A percentile compares a stretch with the other conserved stretches of the same genome.
phyloP scores from a whole-genome alignment of 2,113 vertebrate genomes.

The Oncorhynchus keta region DNA sequence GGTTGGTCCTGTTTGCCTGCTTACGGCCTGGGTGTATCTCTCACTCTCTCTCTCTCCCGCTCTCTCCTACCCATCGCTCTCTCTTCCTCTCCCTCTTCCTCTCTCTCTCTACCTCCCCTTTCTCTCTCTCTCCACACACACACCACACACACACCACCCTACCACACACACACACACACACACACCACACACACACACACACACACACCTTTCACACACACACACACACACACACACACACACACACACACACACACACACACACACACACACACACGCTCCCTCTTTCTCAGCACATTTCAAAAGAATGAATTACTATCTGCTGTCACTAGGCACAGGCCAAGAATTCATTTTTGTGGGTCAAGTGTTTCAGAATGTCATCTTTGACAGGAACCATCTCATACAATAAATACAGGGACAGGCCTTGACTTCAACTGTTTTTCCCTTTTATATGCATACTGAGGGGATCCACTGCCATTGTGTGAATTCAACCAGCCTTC shows the following conservation, averaged over 20 bases:
- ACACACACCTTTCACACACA: too few relatives aligned
- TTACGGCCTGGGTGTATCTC: too few relatives aligned
- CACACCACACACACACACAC: too few relatives aligned
- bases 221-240: neutral
- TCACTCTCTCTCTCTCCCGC: too few relatives aligned
- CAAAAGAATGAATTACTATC: conserved; percentile 74
- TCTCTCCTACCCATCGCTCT: too few relatives aligned
- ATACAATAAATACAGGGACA: conserved; percentile 72
- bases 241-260: conserved; percentile 39
- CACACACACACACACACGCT: conserved; percentile 19
- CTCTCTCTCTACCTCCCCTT: too few relatives aligned
- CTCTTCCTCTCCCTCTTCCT: too few relatives aligned
- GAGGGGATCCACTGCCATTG: conserved; percentile 50
- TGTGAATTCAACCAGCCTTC: conserved; percentile 1
- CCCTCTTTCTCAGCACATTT: conserved; percentile 47
- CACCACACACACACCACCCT: too few relatives aligned
- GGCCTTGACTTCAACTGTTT: conserved; percentile 60
- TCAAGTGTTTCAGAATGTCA: conserved; percentile 78
- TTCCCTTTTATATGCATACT: conserved; percentile 54
- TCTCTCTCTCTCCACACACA: too few relatives aligned
- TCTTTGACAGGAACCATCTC: conserved; percentile 75
- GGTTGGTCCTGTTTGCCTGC: too few relatives aligned
- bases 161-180: too few relatives aligned
- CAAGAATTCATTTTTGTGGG: conserved; percentile 78
- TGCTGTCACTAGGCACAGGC: conserved; percentile 72